A percentile compares a stretch with the other conserved stretches of the same genome.
These are phyloP conservation scores for Tachyglossus aculeatus DNA, from an alignment of 2,797 vertebrate genomes.

Conservation along the genomic window DNA sequence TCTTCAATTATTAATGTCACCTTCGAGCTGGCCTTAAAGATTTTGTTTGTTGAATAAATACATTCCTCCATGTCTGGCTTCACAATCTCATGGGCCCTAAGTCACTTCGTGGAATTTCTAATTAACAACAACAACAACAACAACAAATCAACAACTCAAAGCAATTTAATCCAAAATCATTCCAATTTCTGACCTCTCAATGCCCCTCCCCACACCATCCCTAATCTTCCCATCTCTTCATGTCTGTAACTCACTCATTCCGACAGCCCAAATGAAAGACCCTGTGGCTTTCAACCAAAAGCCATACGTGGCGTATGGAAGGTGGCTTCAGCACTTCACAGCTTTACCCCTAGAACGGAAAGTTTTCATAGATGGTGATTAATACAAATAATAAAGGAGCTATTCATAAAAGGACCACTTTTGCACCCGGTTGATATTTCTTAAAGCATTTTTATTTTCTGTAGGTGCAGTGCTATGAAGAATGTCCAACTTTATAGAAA, in stretches of 20 bases:
- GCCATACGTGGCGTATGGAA: not conserved
- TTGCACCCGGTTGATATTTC: conserved; percentile 7
- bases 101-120: conserved; percentile 43
- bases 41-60: conserved; percentile 41
- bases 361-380: not conserved
- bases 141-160: not conserved
- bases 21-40: conserved; percentile 3
- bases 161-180: not conserved
- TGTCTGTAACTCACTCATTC: not conserved
- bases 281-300: conserved; percentile 2
- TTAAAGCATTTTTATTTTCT: conserved; percentile 19
- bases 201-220: not conserved
- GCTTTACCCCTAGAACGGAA: conserved; percentile 18
- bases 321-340: conserved; percentile 25
- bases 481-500: conserved; percentile 4
- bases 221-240: not conserved
- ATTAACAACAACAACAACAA: conserved; percentile 27
- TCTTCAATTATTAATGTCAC: conserved; percentile 44
- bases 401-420: conserved; percentile 16
- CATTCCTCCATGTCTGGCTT: not conserved
- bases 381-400: conserved; percentile 30
- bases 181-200: not conserved
- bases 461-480: not conserved
- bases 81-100: conserved; percentile 2
- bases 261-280: not conserved